Conservation (phyloP, 2,797 vertebrate genomes). For the Poliocrania exsul region DNA sequence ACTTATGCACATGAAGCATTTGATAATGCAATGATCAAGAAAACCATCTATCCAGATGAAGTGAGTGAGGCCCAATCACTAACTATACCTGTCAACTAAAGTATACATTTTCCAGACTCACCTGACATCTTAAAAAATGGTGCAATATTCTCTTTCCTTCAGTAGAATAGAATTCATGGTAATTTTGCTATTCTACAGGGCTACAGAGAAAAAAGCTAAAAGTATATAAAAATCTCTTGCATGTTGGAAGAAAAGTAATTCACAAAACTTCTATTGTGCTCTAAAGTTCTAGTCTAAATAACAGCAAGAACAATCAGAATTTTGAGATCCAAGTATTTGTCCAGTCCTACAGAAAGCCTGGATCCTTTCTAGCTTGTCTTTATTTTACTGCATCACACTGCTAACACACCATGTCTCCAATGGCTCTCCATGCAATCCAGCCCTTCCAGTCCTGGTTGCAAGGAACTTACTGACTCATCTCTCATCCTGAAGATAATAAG, state of each 20-base stretch:
- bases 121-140: background rate
- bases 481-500: background rate
- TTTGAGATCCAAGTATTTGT: background rate
- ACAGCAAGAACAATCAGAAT: background rate
- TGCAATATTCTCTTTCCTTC: background rate
- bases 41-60: background rate
- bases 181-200: background rate
- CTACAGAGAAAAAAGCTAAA: background rate
- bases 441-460: background rate
- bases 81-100: background rate
- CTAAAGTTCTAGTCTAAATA: background rate
- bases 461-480: background rate
- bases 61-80: background rate
- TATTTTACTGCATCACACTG: background rate
- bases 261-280: background rate
- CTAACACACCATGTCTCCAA: fast-evolving
- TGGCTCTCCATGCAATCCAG: background rate
- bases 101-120: background rate
- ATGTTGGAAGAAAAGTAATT: background rate
- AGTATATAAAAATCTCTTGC: background rate
- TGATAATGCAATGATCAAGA: background rate
- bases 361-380: background rate
- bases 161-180: background rate
- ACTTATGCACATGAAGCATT: background rate
- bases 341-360: background rate